phyloP scores from a whole-genome alignment of 2,113 vertebrate genomes.

The Butorides virescens region DNA sequence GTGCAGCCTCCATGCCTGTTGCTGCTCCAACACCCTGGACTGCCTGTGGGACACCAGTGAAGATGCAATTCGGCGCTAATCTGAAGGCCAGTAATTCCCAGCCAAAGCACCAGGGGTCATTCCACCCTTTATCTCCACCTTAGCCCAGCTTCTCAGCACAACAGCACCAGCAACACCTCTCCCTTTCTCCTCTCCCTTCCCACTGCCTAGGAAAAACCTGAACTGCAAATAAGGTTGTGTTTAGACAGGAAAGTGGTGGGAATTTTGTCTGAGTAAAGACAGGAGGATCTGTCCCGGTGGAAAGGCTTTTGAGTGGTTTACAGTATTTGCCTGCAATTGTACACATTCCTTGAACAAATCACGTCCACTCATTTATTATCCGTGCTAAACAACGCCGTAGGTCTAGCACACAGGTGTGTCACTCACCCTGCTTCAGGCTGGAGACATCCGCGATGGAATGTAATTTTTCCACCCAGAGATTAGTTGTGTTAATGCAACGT shows the following conservation, averaged over 20 bases:
- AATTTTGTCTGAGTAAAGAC: conserved; percentile 48
- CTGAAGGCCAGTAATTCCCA: not conserved
- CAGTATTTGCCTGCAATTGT: conserved; percentile 22
- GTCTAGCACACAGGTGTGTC: conserved; percentile 9
- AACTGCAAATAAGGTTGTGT: not conserved
- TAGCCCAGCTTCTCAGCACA: not conserved
- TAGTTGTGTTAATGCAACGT: not conserved
- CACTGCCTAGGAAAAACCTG: not conserved
- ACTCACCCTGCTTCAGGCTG: not conserved
- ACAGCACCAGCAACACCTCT: not conserved
- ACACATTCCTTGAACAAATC: conserved; percentile 23
- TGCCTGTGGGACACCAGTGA: not conserved
- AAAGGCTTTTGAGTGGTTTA: conserved; percentile 50
- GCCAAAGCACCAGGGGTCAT: conserved; percentile 69
- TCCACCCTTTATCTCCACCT: conserved; percentile 10
- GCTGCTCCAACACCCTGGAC: fast-evolving
- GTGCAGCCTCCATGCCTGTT: fast-evolving
- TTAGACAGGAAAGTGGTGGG: conserved; percentile 4
- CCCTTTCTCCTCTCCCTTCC: not conserved
- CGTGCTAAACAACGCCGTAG: not conserved
- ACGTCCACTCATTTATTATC: not conserved
- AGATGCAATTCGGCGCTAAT: fast-evolving
- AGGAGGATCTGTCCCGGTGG: conserved; percentile 29
- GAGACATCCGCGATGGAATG: not conserved
- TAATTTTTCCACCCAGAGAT: not conserved